Percentiles rank a stretch among this genome's conserved stretches.
phyloP scores from a whole-genome alignment of 2,797 vertebrate genomes.

The Ptychadena robeensis region DNA sequence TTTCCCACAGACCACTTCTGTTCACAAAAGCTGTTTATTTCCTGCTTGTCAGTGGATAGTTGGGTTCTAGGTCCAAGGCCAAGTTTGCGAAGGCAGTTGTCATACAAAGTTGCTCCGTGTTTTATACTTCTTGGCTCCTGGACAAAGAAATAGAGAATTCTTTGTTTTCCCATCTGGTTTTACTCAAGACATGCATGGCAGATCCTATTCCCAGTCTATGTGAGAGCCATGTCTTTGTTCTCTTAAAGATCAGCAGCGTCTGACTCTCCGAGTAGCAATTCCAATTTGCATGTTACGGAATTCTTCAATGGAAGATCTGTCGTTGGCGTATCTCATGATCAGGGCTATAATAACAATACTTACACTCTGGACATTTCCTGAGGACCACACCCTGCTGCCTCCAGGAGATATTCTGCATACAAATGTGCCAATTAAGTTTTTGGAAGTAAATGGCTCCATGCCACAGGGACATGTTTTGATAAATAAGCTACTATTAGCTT shows the following conservation, averaged over 20 bases:
- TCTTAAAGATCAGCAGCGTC: slow-evolving; percentile 34
- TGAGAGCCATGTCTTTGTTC: slow-evolving; percentile 63
- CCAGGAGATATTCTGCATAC: slow-evolving; percentile 9
- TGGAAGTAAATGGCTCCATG: neutral
- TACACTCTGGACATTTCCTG: slow-evolving; percentile 19
- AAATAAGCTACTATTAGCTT: neutral
- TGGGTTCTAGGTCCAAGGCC: slow-evolving; percentile 25
- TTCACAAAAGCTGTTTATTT: slow-evolving; percentile 27
- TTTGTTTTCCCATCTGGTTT: slow-evolving; percentile 65
- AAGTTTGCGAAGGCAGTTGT: slow-evolving; percentile 50
- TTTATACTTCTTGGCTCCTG: slow-evolving; percentile 53
- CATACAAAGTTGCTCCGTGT: slow-evolving; percentile 54
- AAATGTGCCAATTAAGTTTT: slow-evolving; percentile 5
- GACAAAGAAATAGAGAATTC: slow-evolving; percentile 58
- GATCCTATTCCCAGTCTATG: slow-evolving; percentile 60
- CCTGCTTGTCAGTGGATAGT: slow-evolving; percentile 26
- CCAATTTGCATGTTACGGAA: slow-evolving; percentile 42
- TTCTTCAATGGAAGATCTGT: slow-evolving; percentile 40
- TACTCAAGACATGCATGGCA: slow-evolving; percentile 65
- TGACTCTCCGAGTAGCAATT: slow-evolving; percentile 45
- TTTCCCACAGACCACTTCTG: neutral
- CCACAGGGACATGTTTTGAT: neutral
- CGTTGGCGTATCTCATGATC: slow-evolving; percentile 27
- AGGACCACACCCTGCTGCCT: slow-evolving; percentile 19
- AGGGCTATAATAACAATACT: slow-evolving; percentile 39